Evolutionary conservation across 2,113 vertebrate species (phyloP).

Genomic region (Alethe castanea): DNA sequence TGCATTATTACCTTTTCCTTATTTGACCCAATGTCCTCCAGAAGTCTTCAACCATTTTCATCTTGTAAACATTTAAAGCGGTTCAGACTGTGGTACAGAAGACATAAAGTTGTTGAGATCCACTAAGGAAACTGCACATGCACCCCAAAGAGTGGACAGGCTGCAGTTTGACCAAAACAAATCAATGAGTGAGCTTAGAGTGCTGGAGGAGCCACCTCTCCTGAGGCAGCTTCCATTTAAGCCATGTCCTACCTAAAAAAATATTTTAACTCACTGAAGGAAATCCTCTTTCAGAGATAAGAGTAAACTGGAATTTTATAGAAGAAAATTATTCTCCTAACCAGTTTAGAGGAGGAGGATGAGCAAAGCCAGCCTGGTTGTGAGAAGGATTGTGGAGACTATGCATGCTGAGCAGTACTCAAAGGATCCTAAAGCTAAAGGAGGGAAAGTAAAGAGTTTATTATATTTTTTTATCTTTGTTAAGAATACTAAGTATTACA

Average conservation of each 20-base stretch:
- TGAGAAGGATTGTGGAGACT: neutral
- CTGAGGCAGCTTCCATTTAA: neutral
- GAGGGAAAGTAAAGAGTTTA: neutral
- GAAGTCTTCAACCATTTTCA: neutral
- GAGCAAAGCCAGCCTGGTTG: neutral
- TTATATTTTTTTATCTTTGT: neutral
- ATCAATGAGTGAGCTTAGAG: neutral
- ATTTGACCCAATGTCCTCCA: neutral
- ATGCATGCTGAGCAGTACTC: rapidly evolving
- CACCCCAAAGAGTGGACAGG: neutral
- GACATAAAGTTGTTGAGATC: neutral
- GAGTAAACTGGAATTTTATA: neutral
- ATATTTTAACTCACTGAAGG: neutral
- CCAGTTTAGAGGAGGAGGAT: neutral
- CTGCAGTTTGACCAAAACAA: neutral
- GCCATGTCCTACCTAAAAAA: neutral
- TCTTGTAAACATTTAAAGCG: neutral
- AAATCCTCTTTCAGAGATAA: neutral
- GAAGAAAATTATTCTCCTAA: neutral
- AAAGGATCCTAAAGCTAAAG: neutral
- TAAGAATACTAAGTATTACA: neutral
- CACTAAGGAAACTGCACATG: neutral
- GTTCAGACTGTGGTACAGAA: neutral
- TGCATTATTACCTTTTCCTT: neutral
- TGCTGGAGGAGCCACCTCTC: neutral